These are phyloP conservation scores for Samia ricini DNA, from an alignment of 1,140 invertebrate species.

Conservation along the genomic window DNA sequence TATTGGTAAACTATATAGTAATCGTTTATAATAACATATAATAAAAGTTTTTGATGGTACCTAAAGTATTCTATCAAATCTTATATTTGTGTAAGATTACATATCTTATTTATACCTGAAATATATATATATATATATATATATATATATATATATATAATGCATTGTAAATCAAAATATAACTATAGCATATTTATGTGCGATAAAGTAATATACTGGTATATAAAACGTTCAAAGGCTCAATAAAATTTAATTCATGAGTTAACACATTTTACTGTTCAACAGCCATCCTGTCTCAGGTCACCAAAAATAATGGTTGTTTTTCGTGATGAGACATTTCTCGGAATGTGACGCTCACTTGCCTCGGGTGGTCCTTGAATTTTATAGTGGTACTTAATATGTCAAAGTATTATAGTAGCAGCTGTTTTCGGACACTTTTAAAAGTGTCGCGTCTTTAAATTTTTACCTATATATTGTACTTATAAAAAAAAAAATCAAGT, in stretches of 20 bases:
- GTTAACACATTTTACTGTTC: constrained; percentile 23
- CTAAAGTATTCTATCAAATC: too few species aligned
- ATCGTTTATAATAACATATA: too few species aligned
- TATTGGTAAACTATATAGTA: too few species aligned
- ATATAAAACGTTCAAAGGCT: neutral
- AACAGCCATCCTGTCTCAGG: constrained; percentile 13
- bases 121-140: too few species aligned
- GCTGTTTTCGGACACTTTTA: constrained; percentile 26
- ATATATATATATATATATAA: too few species aligned
- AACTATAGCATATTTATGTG: too few species aligned
- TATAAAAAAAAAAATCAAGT: neutral
- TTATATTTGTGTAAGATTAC: too few species aligned
- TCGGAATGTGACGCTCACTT: constrained; percentile 33
- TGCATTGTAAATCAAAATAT: too few species aligned
- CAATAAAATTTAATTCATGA: constrained; percentile 3
- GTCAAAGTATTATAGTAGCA: constrained; percentile 28
- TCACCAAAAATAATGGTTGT: constrained; percentile 41
- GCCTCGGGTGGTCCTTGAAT: constrained; percentile 47
- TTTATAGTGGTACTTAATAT: constrained; percentile 51
- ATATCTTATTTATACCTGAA: too few species aligned
- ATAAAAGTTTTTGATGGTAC: too few species aligned
- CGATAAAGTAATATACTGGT: too few species aligned
- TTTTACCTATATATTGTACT: constrained; percentile 1
- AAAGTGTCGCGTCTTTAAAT: constrained; percentile 21
- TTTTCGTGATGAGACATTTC: constrained; percentile 36